Conservation (phyloP, 1,140 invertebrate genomes). For the Tetramorium parvispinum region DNA sequence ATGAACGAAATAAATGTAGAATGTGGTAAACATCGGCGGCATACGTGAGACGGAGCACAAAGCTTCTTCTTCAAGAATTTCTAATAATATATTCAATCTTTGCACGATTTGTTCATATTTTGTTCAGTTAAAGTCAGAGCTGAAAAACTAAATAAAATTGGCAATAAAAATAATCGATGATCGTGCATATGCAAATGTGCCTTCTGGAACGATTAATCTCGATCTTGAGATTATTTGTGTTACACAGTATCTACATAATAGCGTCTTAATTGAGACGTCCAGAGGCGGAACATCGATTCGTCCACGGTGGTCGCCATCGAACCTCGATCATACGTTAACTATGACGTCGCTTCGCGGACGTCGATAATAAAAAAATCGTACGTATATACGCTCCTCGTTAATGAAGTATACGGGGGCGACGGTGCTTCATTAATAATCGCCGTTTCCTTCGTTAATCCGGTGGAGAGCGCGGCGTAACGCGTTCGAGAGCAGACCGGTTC, state of each 20-base stretch:
- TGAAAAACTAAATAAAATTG: neutral
- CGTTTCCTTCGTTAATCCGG: conserved; percentile 61
- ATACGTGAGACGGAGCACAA: neutral
- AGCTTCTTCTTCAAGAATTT: neutral
- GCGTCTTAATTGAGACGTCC: conserved; percentile 43
- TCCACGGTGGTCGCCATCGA: neutral
- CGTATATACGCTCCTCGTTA: conserved; percentile 29
- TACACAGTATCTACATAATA: conserved; percentile 15
- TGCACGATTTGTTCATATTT: too few relatives aligned
- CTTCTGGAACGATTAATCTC: conserved; percentile 2
- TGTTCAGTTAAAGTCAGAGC: neutral
- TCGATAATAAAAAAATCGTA: neutral
- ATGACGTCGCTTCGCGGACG: neutral
- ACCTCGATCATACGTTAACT: conserved; percentile 14
- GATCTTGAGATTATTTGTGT: neutral
- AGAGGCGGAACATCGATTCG: conserved; percentile 21
- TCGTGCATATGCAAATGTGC: neutral
- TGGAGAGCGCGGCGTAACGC: conserved; percentile 32
- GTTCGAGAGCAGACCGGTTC: conserved; percentile 53
- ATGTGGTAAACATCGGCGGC: neutral
- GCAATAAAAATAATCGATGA: neutral
- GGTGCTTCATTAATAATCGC: conserved; percentile 64
- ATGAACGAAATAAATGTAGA: conserved; percentile 50
- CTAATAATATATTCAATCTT: neutral
- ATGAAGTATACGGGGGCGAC: conserved; percentile 54